Evolutionary conservation across 2,888 invertebrate species (phyloP).

Genomic region (Strigamia crassipes): DNA sequence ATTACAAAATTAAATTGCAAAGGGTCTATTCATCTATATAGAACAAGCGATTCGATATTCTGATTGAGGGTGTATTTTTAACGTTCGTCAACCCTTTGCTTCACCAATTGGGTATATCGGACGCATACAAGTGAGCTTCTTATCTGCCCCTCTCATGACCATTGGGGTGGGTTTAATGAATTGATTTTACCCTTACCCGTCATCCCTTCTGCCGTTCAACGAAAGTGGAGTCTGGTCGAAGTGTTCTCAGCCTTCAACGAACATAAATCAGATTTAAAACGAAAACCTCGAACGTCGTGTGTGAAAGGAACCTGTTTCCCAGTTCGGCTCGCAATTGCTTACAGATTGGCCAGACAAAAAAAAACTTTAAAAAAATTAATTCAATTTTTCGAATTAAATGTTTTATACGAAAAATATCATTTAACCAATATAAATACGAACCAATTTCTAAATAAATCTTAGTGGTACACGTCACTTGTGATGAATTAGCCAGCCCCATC

Average conservation of each 20-base stretch:
- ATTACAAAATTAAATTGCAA: slow-evolving; percentile 13
- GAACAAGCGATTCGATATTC: slow-evolving; percentile 4
- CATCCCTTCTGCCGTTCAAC: slow-evolving; percentile 10
- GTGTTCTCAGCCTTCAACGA: slow-evolving; percentile 21
- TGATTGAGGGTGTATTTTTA: not conserved
- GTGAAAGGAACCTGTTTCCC: slow-evolving; percentile 15
- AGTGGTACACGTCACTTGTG: not conserved
- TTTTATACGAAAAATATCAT: not conserved
- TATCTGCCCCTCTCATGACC: slow-evolving; percentile 21
- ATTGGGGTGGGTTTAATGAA: slow-evolving; percentile 21
- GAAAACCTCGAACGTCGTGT: slow-evolving; percentile 9
- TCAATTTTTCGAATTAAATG: not conserved
- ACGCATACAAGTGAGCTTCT: slow-evolving; percentile 16
- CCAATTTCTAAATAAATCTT: not conserved
- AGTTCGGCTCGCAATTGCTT: not conserved
- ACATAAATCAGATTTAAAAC: slow-evolving; percentile 21
- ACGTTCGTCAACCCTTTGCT: slow-evolving; percentile 10
- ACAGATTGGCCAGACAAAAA: slow-evolving; percentile 10
- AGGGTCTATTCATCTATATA: not conserved
- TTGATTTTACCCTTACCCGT: slow-evolving; percentile 15
- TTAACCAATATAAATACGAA: too few species aligned
- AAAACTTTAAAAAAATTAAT: not conserved
- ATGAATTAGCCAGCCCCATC: not conserved
- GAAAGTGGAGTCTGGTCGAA: slow-evolving; percentile 5
- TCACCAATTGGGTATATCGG: slow-evolving; percentile 1